Base-by-base conservation (phyloP, 2,113 vertebrate species). In the Nanorana parkeri region DNA sequence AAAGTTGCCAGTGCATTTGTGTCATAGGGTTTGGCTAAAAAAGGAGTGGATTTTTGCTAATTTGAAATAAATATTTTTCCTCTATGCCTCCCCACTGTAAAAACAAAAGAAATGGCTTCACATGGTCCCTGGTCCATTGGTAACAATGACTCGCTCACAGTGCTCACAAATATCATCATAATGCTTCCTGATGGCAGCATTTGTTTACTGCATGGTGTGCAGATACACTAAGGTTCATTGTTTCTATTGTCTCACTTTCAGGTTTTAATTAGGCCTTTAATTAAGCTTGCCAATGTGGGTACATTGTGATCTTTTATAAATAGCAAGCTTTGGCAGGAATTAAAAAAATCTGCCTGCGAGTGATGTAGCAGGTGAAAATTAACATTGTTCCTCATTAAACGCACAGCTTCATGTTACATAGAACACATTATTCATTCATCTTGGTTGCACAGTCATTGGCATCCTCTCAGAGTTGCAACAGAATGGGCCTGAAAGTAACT, bases 281-380 rank as follows among this genome's bases (percentile, higher is more conserved):
- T 73, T 51, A 19, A 51, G 21, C 17, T 68, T 23, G 68, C 21
- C 29, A 69, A 69, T 23, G 68, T 52, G 20, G 54, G 54, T 32
- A 5, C 52, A 32, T 73, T 28, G 68, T 55, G 68, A 55, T 73
- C 19, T 4, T 7, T 26, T 55, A 72, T 28, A 72, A 72, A 55
- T 55, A 72, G 69, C 26, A 32, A 55, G 54, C 69, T 29, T 58
- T 56, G 54, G 54, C 52, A 58, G 0, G 26, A 26, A 56, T 32
- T 11, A 73, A 11, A n/a, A 21, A 1, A 26, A 23, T 51, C 13
- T 20, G 68, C 6, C 17, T 24, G 68, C 19, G 3, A 24, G 5
- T 21, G 47, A 54, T 52, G 52, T 54, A 71, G 41, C 68, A 55
- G 68, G 68, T 72, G 68, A 20, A 19, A n/a, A 68, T 36, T 47